These are phyloP conservation scores for Lathamus discolor DNA, from an alignment of 2,113 vertebrate species.

Conservation along the genomic window DNA sequence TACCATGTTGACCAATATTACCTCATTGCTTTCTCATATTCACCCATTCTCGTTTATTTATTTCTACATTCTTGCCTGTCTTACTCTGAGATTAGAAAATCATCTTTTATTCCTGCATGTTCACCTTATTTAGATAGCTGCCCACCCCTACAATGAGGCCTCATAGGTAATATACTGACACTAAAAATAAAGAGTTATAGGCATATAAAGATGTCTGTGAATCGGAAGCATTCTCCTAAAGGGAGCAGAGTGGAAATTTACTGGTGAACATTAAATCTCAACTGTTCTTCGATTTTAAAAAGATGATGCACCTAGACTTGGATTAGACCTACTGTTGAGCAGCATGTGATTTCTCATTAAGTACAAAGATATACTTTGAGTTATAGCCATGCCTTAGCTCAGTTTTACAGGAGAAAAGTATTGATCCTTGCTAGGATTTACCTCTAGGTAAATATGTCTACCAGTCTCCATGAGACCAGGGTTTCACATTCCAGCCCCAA, in stretches of 20 bases:
- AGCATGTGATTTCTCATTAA: constrained; percentile 50
- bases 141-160: not conserved
- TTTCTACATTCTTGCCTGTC: constrained; percentile 21
- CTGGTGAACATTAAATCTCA: constrained; percentile 45
- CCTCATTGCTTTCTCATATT: constrained; percentile 1
- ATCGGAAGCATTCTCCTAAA: not conserved
- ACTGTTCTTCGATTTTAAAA: constrained; percentile 54
- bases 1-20: constrained; percentile 34
- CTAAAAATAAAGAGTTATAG: constrained; percentile 54
- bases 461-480: not conserved
- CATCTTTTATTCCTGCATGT: not conserved
- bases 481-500: not conserved
- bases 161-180: constrained; percentile 28
- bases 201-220: not conserved
- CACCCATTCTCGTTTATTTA: constrained; percentile 32
- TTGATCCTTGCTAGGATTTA: not conserved
- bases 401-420: not conserved
- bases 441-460: not conserved
- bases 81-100: constrained; percentile 31
- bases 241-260: constrained; percentile 51
- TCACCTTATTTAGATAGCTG: constrained; percentile 51
- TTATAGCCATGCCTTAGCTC: not conserved
- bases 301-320: not conserved
- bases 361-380: not conserved
- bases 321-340: constrained; percentile 43